Evolutionary conservation across 2,113 vertebrate species (phyloP).

Genomic region (Bettongia penicillata): DNA sequence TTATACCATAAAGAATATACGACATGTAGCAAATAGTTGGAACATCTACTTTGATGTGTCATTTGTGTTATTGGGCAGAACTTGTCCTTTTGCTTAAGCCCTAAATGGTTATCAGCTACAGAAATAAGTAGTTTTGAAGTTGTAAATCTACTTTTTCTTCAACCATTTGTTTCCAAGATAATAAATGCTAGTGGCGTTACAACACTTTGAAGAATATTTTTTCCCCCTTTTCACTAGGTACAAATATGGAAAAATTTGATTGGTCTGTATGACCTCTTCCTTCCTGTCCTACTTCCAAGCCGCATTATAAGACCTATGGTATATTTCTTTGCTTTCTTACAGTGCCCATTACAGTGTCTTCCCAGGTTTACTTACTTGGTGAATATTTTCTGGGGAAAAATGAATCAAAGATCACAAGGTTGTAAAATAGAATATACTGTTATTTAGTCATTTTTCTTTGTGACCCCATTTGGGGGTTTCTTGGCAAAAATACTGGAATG

Average conservation of each 20-base stretch:
- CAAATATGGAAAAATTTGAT: not conserved
- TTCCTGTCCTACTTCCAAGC: not conserved
- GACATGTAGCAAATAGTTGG: constrained; percentile 9
- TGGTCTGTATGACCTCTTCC: not conserved
- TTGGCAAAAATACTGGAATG: not conserved
- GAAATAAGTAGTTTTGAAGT: constrained; percentile 36
- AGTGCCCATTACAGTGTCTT: no score
- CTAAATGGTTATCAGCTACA: constrained; percentile 50
- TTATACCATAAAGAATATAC: constrained; percentile 8
- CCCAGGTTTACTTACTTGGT: not conserved
- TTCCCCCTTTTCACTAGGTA: constrained; percentile 23
- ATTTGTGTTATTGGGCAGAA: constrained; percentile 29
- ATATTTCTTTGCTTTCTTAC: not conserved
- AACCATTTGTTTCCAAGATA: constrained; percentile 28
- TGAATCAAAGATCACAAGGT: not conserved
- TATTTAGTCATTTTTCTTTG: not conserved
- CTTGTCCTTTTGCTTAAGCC: constrained; percentile 41
- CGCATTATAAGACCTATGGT: not conserved
- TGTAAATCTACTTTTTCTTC: not conserved
- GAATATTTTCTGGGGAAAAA: not conserved
- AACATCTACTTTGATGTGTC: constrained; percentile 44
- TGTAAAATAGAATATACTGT: no score
- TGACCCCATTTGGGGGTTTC: not conserved
- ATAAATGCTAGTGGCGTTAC: not conserved
- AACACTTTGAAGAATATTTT: constrained; percentile 1